Percentiles rank a stretch among this genome's conserved stretches.
phyloP scores from a whole-genome alignment of 1,140 invertebrate genomes.

The Camponotus floridanus region DNA sequence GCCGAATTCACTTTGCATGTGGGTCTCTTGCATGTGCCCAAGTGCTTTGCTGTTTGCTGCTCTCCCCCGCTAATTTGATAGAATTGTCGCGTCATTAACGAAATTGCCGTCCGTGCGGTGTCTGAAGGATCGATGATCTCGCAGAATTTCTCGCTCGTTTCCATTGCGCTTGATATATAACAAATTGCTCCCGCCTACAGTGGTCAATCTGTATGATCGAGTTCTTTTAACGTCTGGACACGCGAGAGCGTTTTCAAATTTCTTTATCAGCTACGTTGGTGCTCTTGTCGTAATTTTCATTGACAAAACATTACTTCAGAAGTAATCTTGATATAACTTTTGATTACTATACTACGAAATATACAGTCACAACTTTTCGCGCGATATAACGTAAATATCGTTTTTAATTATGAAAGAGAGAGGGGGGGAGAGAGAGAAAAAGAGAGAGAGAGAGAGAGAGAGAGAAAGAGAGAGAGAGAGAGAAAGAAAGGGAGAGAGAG shows the following conservation, averaged over 20 bases:
- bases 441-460: neutral
- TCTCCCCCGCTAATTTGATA: conserved; percentile 76
- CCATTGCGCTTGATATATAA: conserved; percentile 25
- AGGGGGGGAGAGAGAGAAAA: neutral
- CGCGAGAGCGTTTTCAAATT: neutral
- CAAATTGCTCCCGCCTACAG: neutral
- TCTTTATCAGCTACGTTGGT: neutral
- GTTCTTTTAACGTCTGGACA: neutral
- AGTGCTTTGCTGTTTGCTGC: conserved; percentile 85
- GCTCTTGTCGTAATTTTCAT: neutral
- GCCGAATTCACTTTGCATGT: conserved; percentile 82
- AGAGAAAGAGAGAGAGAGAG: neutral
- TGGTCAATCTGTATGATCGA: conserved; percentile 19
- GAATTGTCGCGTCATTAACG: conserved; percentile 52
- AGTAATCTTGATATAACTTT: neutral
- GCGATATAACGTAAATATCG: conserved; percentile 20
- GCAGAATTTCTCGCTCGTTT: conserved; percentile 22
- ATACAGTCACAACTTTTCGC: neutral
- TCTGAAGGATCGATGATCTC: conserved; percentile 20
- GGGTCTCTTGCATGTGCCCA: conserved; percentile 85
- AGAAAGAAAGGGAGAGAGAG: neutral
- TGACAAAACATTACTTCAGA: neutral
- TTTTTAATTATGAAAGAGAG: conserved; percentile 7
- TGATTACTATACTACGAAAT: neutral
- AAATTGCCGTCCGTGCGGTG: conserved; percentile 50